Base-by-base conservation (phyloP, 2,888 invertebrate species). In the Holacanthella duospinosa region DNA sequence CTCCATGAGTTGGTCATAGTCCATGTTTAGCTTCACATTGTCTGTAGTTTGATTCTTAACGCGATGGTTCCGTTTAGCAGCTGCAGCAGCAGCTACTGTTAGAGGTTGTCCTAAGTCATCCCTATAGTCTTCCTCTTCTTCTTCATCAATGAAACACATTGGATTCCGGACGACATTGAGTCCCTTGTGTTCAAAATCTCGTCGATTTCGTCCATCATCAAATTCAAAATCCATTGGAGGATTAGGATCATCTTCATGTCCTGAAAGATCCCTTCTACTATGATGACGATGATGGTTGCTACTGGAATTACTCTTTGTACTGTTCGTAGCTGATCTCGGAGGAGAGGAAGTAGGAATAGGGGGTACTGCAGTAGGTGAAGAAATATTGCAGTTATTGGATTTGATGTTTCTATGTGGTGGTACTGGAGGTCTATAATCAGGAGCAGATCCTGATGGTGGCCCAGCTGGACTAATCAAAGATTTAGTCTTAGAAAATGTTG, bases 1-100 rank as follows among this genome's bases (percentile, higher is more conserved):
- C 78, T 93, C 89, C 90, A 94, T 91, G 79, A 96, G 89, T 82
- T 94, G 93, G 78, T 94, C 93, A 80, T 95, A 95, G 80, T 94
- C 92, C 92, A 95, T 91, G 76, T 89, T 89, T 66, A 84, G 78
- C 74, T 83, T 83, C 70, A 91, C 83, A 78, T 69, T 90, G 89
- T 73, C 59, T 6, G 61, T 29, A 28, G 21, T 29, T 59, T 62
- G 36, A 61, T 67, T 63, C 63, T 64, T 56, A 59, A 57, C 60
- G 56, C 66, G 66, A 60, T 70, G 69, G 54, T 69, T 69, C 60
- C 68, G 70, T 60, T 69, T 61, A 44, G 69, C 69, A 28, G 71
- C 73, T 1, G 68, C 66, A 4, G 68, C 71, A n/a, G 71, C 72
- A 21, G 69, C 71, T 1, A 69, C 68, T 9, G 69, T 67, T 60